These are phyloP conservation scores for Bubalus kerabau DNA, from an alignment of 2,113 vertebrate genomes.

Conservation along the genomic window DNA sequence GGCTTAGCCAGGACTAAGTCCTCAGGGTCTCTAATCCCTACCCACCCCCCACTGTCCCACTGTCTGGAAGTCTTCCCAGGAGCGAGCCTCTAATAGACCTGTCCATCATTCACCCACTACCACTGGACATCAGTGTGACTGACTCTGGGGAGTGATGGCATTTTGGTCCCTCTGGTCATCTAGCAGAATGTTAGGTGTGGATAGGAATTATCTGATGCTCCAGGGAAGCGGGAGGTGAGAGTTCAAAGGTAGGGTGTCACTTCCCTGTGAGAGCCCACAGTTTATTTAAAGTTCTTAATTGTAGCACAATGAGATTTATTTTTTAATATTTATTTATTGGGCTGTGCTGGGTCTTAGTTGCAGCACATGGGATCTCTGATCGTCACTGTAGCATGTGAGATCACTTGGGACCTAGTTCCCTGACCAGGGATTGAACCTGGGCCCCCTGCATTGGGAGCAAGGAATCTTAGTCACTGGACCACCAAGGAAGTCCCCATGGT, in stretches of 20 bases:
- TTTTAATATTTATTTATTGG: background rate
- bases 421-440: background rate
- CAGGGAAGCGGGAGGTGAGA: background rate
- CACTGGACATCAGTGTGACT: fast-evolving
- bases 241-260: background rate
- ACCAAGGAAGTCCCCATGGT: background rate
- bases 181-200: background rate
- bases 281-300: background rate
- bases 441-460: fast-evolving
- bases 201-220: background rate
- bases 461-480: background rate
- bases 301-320: background rate
- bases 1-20: background rate
- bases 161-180: background rate
- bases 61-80: background rate
- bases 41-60: fast-evolving
- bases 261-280: background rate
- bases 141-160: background rate
- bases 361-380: background rate
- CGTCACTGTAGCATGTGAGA: background rate
- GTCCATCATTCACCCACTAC: background rate
- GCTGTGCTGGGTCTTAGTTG: background rate
- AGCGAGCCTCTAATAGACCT: background rate
- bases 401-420: background rate
- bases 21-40: background rate